Evolutionary conservation across 2,113 vertebrate species (phyloP), one percentile per base, ranked within the genome.

Genomic region (Gymnogyps californianus): DNA sequence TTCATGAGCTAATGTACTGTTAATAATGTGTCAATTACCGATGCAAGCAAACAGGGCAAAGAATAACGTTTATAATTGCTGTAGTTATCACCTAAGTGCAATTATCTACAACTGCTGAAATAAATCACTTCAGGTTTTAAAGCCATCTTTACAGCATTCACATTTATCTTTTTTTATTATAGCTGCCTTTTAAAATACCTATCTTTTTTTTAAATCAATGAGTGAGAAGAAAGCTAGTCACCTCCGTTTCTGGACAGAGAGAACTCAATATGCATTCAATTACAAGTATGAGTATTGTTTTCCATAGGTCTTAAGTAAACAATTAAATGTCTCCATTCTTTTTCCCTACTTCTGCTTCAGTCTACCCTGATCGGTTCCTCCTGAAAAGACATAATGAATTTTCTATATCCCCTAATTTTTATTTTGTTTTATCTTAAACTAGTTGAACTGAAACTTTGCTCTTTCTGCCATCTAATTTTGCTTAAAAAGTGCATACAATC

Each of bases 21-120:
- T 95, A 97, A 96, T 97, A 78, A 96, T 64, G 59, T 93, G 70
- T 91, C 90, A 97, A 87, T 91, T 96, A 67, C 54, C 5, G 6
- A 59, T 89, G 61, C 38, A 95, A 93, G 89, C 21, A 93, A 96
- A 88, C 36, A 88, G 83, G 89, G 83, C 83, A 87, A 95, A 85
- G 64, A 97, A 78, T 79, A 93, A 64, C 1, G 2, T 89, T 74
- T 94, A 42, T 77, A 95, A 96, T 86, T 93, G 66, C 83, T 76
- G 46, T 51, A 74, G 61, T 91, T 96, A 88, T 95, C 89, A 82
- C 75, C 77, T 78, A 95, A 72, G 51, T 83, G 44, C 71, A 95
- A 71, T 88, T 96, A 65, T 74, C 66, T 95, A 38, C 46, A 92
- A 81, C 87, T 91, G 59, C 54, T 76, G 74, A 87, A 91, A 81